These are phyloP conservation scores for Zosterops japonicus DNA, from an alignment of 2,113 vertebrate genomes.

Conservation along the genomic window DNA sequence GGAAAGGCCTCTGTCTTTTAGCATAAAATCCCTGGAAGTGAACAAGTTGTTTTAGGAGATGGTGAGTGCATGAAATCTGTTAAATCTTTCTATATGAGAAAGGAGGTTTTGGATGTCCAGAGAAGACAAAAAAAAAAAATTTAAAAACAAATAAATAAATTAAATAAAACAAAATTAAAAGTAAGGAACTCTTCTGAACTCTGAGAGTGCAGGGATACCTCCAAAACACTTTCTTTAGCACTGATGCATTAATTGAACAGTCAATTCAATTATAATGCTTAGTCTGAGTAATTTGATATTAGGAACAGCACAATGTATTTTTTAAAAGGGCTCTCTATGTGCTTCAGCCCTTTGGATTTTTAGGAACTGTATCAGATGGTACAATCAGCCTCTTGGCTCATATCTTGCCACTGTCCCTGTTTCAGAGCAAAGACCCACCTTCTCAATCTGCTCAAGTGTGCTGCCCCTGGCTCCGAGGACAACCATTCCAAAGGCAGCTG, in stretches of 20 bases:
- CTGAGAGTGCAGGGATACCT: not conserved
- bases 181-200: not conserved
- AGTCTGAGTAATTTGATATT: not conserved
- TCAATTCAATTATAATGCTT: not conserved
- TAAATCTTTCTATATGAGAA: too few species aligned
- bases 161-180: too few species aligned
- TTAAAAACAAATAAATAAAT: too few species aligned
- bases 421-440: not conserved
- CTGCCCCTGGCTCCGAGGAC: conserved; percentile 31
- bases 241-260: not conserved
- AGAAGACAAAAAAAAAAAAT: too few species aligned
- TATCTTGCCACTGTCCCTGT: not conserved
- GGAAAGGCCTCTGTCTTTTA: not conserved
- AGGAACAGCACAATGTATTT: not conserved
- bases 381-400: not conserved
- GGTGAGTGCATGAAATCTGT: too few species aligned
- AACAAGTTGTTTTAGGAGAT: too few species aligned
- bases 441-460: conserved; percentile 47
- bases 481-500: conserved; percentile 59
- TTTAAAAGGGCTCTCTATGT: not conserved
- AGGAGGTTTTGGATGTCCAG: too few species aligned
- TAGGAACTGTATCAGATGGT: not conserved
- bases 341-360: not conserved
- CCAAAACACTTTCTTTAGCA: not conserved
- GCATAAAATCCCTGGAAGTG: too few species aligned